A percentile compares a stretch with the other conserved stretches of the same genome.
phyloP scores from a whole-genome alignment of 2,113 vertebrate genomes.

The Mobula birostris region DNA sequence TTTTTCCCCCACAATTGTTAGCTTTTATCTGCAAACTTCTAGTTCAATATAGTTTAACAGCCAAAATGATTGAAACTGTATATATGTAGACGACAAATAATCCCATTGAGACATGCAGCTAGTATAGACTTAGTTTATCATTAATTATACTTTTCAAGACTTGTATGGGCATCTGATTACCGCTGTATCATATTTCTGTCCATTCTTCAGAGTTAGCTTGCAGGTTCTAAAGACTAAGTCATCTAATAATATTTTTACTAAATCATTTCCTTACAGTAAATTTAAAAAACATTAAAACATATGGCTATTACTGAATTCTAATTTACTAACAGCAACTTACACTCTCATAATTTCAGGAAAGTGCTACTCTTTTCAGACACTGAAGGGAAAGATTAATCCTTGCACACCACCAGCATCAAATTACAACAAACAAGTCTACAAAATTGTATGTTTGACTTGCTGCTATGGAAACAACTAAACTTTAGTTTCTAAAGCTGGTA shows the following conservation, averaged over 20 bases:
- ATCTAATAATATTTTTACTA: not conserved
- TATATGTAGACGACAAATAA: not conserved
- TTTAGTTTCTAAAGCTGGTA: constrained; percentile 19
- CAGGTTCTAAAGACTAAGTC: not conserved
- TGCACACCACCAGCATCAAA: not conserved
- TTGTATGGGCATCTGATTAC: not conserved
- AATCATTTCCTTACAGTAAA: not conserved
- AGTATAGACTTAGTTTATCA: not conserved
- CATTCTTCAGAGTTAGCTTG: not conserved
- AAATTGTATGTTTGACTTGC: constrained; percentile 27
- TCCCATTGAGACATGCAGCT: not conserved
- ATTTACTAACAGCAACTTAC: not conserved
- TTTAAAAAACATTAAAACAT: not conserved
- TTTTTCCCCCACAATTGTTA: not conserved
- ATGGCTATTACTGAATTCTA: not conserved
- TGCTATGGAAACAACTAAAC: constrained; percentile 36
- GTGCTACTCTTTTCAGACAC: not conserved
- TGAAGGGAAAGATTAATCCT: not conserved
- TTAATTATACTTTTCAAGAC: not conserved
- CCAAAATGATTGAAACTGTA: not conserved
- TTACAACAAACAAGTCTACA: not conserved
- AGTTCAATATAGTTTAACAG: not conserved
- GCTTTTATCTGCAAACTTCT: not conserved
- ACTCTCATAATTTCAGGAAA: not conserved
- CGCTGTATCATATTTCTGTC: not conserved